phyloP scores from a whole-genome alignment of 2,888 invertebrate genomes.

The Molorchus minor region DNA sequence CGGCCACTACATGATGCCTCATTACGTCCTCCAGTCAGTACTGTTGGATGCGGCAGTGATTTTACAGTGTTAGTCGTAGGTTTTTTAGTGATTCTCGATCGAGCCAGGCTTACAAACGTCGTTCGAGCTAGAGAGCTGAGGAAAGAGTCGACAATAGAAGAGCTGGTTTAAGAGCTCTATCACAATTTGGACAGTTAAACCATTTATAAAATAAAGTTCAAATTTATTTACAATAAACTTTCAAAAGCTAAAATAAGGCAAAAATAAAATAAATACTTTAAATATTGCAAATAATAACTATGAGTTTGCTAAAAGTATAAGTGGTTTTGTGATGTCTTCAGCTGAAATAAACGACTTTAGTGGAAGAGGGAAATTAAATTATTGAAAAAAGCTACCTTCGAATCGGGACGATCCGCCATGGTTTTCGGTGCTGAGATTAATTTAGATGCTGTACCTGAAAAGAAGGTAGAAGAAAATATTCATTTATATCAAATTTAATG shows the following conservation, averaged over 20 bases:
- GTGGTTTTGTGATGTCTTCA: not conserved
- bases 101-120: slow-evolving; percentile 47
- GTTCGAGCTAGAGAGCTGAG: slow-evolving; percentile 42
- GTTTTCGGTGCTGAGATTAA: slow-evolving; percentile 12
- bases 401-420: slow-evolving; percentile 27
- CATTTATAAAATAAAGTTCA: slow-evolving; percentile 19
- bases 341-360: slow-evolving; percentile 16
- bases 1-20: slow-evolving; percentile 41
- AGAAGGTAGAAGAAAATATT: not conserved
- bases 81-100: slow-evolving; percentile 47
- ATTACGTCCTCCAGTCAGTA: slow-evolving; percentile 41
- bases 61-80: slow-evolving; percentile 48
- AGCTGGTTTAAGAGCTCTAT: slow-evolving; percentile 30
- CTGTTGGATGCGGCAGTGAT: slow-evolving; percentile 47
- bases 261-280: slow-evolving; percentile 31
- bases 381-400: slow-evolving; percentile 21
- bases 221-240: slow-evolving; percentile 34
- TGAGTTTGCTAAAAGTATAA: not conserved
- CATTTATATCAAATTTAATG: too few species aligned
- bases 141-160: slow-evolving; percentile 21
- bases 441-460: slow-evolving; percentile 27
- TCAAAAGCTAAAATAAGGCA: slow-evolving; percentile 32
- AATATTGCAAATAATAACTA: slow-evolving; percentile 22
- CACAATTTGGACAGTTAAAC: slow-evolving; percentile 28
- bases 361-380: not conserved